These are phyloP conservation scores for Agonopterix alstromeriana DNA, from an alignment of 2,888 invertebrate genomes.

Conservation along the genomic window DNA sequence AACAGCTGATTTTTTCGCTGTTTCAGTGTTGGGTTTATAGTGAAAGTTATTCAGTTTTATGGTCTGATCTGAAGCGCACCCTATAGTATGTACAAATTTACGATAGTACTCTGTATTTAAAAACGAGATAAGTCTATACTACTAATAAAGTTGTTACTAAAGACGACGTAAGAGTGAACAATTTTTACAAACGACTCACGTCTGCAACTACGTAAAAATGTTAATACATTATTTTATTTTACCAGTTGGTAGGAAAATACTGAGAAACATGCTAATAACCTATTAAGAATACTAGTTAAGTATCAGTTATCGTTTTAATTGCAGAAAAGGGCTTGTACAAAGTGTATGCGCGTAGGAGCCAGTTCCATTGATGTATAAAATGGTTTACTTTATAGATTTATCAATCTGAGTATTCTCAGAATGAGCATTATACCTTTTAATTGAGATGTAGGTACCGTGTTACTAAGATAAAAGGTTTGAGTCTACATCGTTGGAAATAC, in stretches of 20 bases:
- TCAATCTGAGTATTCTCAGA: slow-evolving; percentile 39
- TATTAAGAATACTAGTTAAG: slow-evolving; percentile 3
- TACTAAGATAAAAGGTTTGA: too few species aligned
- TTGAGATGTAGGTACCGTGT: slow-evolving; percentile 24
- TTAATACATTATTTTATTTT: background rate
- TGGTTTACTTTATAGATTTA: slow-evolving; percentile 44
- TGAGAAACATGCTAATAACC: slow-evolving; percentile 38
- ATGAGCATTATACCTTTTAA: slow-evolving; percentile 29
- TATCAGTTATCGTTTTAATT: slow-evolving; percentile 31
- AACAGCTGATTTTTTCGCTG: too few species aligned
- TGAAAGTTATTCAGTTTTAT: too few species aligned
- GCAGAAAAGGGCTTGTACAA: slow-evolving; percentile 23
- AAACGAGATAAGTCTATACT: too few species aligned
- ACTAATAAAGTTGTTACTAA: too few species aligned
- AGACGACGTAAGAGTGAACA: too few species aligned
- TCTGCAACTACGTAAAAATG: background rate
- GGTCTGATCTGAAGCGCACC: too few species aligned
- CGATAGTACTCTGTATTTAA: too few species aligned
- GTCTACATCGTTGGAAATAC: too few species aligned
- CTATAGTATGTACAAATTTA: too few species aligned
- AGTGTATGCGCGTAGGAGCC: slow-evolving; percentile 20
- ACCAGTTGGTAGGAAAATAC: slow-evolving; percentile 16
- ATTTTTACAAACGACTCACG: too few species aligned
- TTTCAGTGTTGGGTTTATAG: too few species aligned
- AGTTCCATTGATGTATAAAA: slow-evolving; percentile 38